Conservation (phyloP, 2,888 invertebrate genomes). For the Caenorhabditis angaria region DNA sequence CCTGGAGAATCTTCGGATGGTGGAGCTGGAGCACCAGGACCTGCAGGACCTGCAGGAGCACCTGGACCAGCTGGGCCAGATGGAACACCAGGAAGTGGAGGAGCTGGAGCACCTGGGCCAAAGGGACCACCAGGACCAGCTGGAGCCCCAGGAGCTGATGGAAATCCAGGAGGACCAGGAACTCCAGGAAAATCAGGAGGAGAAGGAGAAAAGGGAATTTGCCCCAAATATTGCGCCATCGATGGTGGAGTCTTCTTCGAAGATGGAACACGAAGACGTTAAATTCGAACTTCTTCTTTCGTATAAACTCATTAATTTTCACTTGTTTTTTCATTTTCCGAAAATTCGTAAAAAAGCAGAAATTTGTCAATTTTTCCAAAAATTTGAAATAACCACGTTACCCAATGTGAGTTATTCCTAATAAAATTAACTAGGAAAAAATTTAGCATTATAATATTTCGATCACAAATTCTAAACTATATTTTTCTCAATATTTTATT, state of each 20-base stretch:
- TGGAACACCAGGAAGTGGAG: constrained; percentile 55
- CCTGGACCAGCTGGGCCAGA: constrained; percentile 54
- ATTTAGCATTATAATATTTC: too few species aligned
- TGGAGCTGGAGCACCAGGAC: constrained; percentile 51
- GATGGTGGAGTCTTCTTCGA: constrained; percentile 64
- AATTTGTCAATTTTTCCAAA: background rate
- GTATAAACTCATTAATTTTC: constrained; percentile 4
- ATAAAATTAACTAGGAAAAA: too few species aligned
- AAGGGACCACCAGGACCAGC: constrained; percentile 47
- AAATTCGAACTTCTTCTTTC: constrained; percentile 17
- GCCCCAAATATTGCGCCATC: too few species aligned
- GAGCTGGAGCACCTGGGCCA: constrained; percentile 42
- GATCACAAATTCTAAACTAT: too few species aligned
- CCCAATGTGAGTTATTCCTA: too few species aligned
- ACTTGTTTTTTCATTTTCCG: background rate
- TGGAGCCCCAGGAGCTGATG: constrained; percentile 39
- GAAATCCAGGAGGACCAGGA: constrained; percentile 41
- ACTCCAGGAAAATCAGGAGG: constrained; percentile 48
- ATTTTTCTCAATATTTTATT: too few species aligned
- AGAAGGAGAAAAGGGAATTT: too few species aligned
- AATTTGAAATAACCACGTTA: too few species aligned
- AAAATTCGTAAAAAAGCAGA: constrained; percentile 7
- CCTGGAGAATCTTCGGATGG: constrained; percentile 35
- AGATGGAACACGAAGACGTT: constrained; percentile 56
- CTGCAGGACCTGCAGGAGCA: constrained; percentile 49